Evolutionary conservation across 2,113 vertebrate species (phyloP).

Genomic region (Phocoena sinus): DNA sequence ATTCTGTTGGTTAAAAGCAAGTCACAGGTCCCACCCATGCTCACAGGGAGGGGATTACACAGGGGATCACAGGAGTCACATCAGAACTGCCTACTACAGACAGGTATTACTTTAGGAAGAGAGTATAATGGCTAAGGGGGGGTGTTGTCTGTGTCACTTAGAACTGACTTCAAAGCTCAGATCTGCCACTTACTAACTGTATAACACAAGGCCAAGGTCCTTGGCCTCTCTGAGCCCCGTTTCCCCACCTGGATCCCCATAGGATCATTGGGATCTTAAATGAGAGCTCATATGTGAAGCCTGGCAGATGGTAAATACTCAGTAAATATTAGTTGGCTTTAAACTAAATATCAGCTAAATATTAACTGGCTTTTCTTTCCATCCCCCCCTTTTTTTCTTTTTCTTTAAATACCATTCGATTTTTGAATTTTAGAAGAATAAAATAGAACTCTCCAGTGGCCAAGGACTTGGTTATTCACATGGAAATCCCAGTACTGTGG

Average conservation of each 20-base stretch:
- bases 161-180: not conserved
- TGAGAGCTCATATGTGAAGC: not conserved
- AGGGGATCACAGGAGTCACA: not conserved
- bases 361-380: not conserved
- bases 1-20: not conserved
- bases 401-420: constrained; percentile 28
- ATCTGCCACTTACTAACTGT: not conserved
- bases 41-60: not conserved
- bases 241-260: not conserved
- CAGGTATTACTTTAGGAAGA: not conserved
- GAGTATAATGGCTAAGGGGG: not conserved
- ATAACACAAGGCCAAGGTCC: not conserved
- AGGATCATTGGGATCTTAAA: not conserved
- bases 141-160: not conserved
- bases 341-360: not conserved
- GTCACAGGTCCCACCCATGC: not conserved
- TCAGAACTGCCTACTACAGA: not conserved
- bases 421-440: constrained; percentile 32
- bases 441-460: not conserved
- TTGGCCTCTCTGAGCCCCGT: not conserved
- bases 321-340: not conserved
- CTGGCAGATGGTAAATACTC: not conserved
- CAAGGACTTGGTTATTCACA: not conserved
- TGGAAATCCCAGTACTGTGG: not conserved
- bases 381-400: not conserved